Conservation (phyloP, 2,888 invertebrate species). For the Phyllotreta striolata region DNA sequence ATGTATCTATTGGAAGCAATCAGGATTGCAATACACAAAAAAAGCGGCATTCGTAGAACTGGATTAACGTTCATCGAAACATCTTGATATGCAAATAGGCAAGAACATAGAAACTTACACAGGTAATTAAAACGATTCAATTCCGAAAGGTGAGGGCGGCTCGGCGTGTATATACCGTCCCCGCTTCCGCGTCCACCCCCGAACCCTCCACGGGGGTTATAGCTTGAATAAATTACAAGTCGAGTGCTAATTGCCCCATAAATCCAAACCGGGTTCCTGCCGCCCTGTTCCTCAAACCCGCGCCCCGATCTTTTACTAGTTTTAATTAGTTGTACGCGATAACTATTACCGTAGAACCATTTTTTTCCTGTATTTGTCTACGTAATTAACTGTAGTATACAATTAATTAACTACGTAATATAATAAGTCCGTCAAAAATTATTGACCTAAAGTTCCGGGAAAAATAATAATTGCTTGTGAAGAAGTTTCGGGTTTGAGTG, state of each 20-base stretch:
- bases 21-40: too few species aligned
- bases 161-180: conserved; percentile 6
- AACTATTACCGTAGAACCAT: conserved; percentile 39
- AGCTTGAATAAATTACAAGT: conserved; percentile 54
- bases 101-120: conserved; percentile 22
- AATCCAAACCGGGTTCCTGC: conserved; percentile 47
- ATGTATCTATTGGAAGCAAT: too few species aligned
- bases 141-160: conserved; percentile 41
- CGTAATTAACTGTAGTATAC: too few species aligned
- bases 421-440: neutral
- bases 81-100: neutral
- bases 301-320: conserved; percentile 51
- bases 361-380: too few species aligned
- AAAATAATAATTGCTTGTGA: too few species aligned
- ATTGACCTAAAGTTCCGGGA: too few species aligned
- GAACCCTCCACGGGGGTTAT: conserved; percentile 48
- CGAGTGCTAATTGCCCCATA: conserved; percentile 55
- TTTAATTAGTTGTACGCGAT: conserved; percentile 53
- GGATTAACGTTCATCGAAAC: too few species aligned
- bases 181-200: conserved; percentile 17
- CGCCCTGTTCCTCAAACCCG: conserved; percentile 39
- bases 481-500: too few species aligned
- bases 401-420: too few species aligned
- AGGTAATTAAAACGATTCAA: conserved; percentile 52
- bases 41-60: too few species aligned